Conservation (phyloP, 2,888 invertebrate species). For the Melieria omissa region DNA sequence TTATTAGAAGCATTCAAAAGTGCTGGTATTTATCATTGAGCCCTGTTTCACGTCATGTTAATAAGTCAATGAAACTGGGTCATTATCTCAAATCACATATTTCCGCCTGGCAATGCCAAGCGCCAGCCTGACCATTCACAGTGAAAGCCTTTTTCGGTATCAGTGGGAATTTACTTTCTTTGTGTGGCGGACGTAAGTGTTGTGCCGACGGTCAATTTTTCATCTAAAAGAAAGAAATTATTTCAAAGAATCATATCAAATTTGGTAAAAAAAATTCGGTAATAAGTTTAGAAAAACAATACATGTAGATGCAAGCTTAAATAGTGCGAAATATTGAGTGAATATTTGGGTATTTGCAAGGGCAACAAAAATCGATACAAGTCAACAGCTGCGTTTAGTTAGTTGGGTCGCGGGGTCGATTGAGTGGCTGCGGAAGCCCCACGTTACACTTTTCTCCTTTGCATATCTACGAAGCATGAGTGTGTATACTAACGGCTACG, state of each 20-base stretch:
- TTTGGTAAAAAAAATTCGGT: neutral
- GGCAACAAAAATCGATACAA: slow-evolving; percentile 15
- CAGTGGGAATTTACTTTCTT: slow-evolving; percentile 25
- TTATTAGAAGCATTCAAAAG: too few species aligned
- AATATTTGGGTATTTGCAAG: neutral
- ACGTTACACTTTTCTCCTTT: slow-evolving; percentile 20
- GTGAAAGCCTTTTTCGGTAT: slow-evolving; percentile 5
- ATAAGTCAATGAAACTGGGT: too few species aligned
- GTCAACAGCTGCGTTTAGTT: neutral
- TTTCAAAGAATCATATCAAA: neutral
- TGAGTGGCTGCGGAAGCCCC: slow-evolving; percentile 7
- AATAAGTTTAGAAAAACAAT: neutral
- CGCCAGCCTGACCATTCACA: slow-evolving; percentile 8
- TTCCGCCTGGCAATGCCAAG: too few species aligned
- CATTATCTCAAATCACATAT: too few species aligned
- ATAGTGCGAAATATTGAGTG: neutral
- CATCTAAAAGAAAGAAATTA: neutral
- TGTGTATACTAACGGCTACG: slow-evolving; percentile 17
- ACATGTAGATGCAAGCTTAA: neutral
- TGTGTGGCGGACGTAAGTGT: slow-evolving; percentile 16
- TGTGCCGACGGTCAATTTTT: neutral
- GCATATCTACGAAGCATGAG: slow-evolving; percentile 1
- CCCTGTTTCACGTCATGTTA: too few species aligned
- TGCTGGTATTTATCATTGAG: too few species aligned
- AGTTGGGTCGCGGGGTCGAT: slow-evolving; percentile 2